A percentile compares a stretch with the other conserved stretches of the same genome.
Conservation (phyloP, 2,113 vertebrate species). For the Paedocypris sp. region DNA sequence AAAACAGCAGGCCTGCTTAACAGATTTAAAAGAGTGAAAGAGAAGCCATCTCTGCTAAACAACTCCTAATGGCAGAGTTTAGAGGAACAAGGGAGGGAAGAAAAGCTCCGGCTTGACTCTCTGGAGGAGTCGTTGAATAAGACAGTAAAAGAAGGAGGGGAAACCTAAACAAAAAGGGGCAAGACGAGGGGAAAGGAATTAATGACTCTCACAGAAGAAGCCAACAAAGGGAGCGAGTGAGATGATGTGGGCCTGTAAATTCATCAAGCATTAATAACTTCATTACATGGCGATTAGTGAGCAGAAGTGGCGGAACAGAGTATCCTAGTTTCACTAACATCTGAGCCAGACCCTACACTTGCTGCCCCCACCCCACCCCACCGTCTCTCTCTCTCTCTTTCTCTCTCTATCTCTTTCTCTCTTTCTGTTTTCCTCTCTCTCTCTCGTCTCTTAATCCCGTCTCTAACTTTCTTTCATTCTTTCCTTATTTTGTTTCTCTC, state of each 20-base stretch:
- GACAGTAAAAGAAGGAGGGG: constrained; percentile 11
- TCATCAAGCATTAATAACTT: constrained; percentile 73
- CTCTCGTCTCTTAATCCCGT: constrained; percentile 57
- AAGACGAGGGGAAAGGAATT: constrained; percentile 64
- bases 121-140: not conserved
- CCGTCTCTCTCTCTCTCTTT: constrained; percentile 46
- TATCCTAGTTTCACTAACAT: constrained; percentile 55
- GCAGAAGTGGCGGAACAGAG: constrained; percentile 56
- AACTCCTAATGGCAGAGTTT: not conserved
- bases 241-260: constrained; percentile 59
- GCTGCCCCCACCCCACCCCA: constrained; percentile 39
- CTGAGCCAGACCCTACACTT: not conserved
- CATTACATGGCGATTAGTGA: constrained; percentile 69
- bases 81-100: not conserved
- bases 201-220: constrained; percentile 67
- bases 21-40: constrained; percentile 41
- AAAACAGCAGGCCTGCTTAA: constrained; percentile 59
- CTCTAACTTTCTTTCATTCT: constrained; percentile 46
- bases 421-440: constrained; percentile 26
- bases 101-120: not conserved
- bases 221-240: constrained; percentile 46
- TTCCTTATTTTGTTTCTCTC: constrained; percentile 36
- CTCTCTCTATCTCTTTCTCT: constrained; percentile 54
- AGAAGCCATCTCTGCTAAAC: constrained; percentile 14
- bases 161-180: constrained; percentile 46